Evolutionary conservation across 2,797 vertebrate genomes (phyloP).

Genomic region (Crax fasciolata): DNA sequence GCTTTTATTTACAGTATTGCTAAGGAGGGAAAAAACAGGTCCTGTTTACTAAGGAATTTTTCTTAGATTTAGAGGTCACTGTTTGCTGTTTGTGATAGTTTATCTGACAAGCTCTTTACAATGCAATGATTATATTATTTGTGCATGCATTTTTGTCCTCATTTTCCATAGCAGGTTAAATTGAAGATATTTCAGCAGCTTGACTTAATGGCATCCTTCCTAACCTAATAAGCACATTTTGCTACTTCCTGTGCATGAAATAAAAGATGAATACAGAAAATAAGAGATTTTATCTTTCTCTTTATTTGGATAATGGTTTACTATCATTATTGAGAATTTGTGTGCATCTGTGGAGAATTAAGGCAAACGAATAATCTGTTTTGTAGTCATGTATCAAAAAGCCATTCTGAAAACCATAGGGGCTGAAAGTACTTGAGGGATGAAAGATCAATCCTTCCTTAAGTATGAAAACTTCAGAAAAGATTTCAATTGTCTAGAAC

Average conservation of each 20-base stretch:
- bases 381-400: not conserved
- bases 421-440: not conserved
- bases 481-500: not conserved
- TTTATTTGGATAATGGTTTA: not conserved
- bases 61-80: not conserved
- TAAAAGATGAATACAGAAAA: not conserved
- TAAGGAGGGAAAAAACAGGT: not conserved
- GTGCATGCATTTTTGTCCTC: constrained; percentile 19
- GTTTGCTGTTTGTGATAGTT: not conserved
- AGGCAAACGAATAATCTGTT: not conserved
- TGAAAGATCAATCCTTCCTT: not conserved
- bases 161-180: constrained; percentile 32
- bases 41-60: not conserved
- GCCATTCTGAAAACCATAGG: not conserved
- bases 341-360: not conserved
- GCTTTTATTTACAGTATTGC: not conserved
- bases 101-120: not conserved
- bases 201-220: constrained; percentile 29
- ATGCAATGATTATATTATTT: not conserved
- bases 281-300: not conserved
- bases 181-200: constrained; percentile 1
- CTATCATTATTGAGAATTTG: not conserved
- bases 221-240: not conserved
- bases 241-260: not conserved
- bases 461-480: constrained; percentile 34